phyloP scores from a whole-genome alignment of 2,113 vertebrate species.

The Trichomycterus rosablanca region DNA sequence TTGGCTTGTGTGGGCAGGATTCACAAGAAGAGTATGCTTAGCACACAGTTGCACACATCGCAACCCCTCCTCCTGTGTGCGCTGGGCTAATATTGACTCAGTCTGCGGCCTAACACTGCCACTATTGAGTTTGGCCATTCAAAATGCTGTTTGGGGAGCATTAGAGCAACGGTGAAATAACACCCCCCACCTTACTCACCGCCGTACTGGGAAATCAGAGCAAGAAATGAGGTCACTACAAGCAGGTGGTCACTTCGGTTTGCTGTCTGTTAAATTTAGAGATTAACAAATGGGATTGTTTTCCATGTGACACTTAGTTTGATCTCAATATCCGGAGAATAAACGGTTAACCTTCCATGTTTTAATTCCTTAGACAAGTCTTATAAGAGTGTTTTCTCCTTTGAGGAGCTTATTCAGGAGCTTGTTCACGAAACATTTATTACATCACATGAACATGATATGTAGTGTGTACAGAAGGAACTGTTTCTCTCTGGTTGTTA shows the following conservation, averaged over 20 bases:
- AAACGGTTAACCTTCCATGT: no score
- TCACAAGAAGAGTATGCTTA: conserved; percentile 64
- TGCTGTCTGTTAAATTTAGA: no score
- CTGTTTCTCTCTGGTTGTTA: no score
- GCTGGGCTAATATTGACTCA: conserved; percentile 91
- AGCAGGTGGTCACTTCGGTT: conserved; percentile 39
- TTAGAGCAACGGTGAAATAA: conserved; percentile 76
- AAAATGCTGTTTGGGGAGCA: conserved; percentile 77
- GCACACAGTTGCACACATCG: conserved; percentile 82
- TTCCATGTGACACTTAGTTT: no score
- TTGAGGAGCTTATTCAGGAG: no score
- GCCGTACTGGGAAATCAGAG: conserved; percentile 46
- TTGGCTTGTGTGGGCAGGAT: conserved; percentile 54
- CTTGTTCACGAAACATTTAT: no score
- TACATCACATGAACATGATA: no score
- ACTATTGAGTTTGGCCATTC: conserved; percentile 81
- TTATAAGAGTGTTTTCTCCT: no score
- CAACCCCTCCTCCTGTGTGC: conserved; percentile 79
- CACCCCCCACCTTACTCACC: conserved; percentile 38
- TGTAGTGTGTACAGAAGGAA: no score
- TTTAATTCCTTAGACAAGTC: no score
- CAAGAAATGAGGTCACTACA: conserved; percentile 48
- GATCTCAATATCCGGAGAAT: no score
- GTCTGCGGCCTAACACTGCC: conserved; percentile 73
- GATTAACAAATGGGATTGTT: no score